Conservation (phyloP, 2,888 invertebrate species). For the Drosophila neotestacea region DNA sequence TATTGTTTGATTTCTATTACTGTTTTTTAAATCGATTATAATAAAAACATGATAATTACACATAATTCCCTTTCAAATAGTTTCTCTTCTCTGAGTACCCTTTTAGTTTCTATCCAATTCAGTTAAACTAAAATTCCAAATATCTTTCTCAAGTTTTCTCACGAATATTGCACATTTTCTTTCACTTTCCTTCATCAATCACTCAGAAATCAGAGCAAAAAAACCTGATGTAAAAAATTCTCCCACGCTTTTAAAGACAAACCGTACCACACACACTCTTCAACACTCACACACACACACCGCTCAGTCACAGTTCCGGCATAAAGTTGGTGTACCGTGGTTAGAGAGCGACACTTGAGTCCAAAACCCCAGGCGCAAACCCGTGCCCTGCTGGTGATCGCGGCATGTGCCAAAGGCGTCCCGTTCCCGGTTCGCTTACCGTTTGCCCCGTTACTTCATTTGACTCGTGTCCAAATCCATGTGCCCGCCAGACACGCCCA, state of each 20-base stretch:
- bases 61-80: no score
- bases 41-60: no score
- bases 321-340: constrained; percentile 16
- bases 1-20: no score
- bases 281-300: constrained; percentile 13
- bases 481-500: constrained; percentile 34
- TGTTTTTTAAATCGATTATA: no score
- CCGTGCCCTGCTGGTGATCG: constrained; percentile 74
- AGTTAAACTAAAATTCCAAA: neutral
- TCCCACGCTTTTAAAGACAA: constrained; percentile 61
- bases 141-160: neutral
- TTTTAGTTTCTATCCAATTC: neutral
- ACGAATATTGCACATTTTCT: neutral
- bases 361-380: constrained; percentile 71
- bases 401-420: constrained; percentile 74
- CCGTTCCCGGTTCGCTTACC: constrained; percentile 21
- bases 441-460: constrained; percentile 26
- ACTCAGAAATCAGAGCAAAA: constrained; percentile 1
- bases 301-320: constrained; percentile 12
- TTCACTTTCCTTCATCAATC: constrained; percentile 16
- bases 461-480: constrained; percentile 45
- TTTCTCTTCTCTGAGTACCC: no score
- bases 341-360: constrained; percentile 57
- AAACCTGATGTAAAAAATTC: constrained; percentile 46
- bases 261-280: neutral